Conservation (phyloP, 2,888 invertebrate genomes). For the Xestia c-nigrum region DNA sequence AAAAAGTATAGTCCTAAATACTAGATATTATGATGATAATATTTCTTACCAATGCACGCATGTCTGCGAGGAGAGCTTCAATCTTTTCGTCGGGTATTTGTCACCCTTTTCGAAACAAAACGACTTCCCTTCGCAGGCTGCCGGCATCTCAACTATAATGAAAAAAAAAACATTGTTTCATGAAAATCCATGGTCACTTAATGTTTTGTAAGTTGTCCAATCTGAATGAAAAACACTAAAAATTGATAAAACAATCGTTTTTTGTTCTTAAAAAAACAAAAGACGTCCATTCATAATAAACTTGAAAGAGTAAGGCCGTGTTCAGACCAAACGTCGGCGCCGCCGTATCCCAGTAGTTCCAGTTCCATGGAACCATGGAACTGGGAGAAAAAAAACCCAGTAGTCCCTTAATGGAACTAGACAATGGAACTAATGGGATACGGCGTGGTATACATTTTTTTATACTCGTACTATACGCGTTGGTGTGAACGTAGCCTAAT, state of each 20-base stretch:
- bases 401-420: no score
- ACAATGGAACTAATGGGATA: no score
- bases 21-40: background rate
- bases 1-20: background rate
- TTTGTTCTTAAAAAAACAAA: background rate
- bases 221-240: background rate
- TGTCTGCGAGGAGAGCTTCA: background rate
- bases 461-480: no score
- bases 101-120: conserved; percentile 29
- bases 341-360: no score
- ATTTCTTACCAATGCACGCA: conserved; percentile 33
- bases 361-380: no score
- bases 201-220: background rate
- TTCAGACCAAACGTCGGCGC: no score
- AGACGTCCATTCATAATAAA: background rate
- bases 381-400: no score
- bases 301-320: background rate
- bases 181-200: background rate
- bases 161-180: background rate
- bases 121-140: background rate
- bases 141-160: conserved; percentile 21
- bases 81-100: conserved; percentile 1
- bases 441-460: no score
- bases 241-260: no score
- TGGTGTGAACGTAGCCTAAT: no score